A percentile compares a stretch with the other conserved stretches of the same genome.
phyloP scores from a whole-genome alignment of 2,888 invertebrate species.

The Lasioglossum marginatum region DNA sequence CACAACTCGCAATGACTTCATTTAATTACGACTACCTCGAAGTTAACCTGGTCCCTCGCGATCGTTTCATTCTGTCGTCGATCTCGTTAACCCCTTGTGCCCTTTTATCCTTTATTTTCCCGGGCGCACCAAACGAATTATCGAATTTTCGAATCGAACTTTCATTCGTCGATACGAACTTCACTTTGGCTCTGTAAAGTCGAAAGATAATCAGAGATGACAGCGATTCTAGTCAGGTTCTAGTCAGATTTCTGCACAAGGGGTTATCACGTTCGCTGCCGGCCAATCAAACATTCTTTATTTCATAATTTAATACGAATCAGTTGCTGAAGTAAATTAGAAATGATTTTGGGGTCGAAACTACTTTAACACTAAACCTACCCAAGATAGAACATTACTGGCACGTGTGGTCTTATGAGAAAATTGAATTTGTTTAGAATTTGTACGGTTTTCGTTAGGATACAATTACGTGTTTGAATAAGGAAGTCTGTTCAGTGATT shows the following conservation, averaged over 20 bases:
- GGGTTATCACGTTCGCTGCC: background rate
- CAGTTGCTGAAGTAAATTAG: background rate
- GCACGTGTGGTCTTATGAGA: background rate
- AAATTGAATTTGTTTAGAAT: background rate
- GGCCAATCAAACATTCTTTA: background rate
- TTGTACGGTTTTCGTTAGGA: background rate
- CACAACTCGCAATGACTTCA: slow-evolving; percentile 7
- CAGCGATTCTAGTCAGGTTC: background rate
- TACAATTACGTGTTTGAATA: background rate
- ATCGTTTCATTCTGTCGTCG: background rate
- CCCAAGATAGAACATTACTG: background rate
- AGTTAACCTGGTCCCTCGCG: background rate
- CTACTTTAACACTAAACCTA: background rate
- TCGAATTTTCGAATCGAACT: background rate
- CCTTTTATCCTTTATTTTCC: background rate
- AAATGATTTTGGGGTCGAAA: background rate
- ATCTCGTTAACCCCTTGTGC: background rate
- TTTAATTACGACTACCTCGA: slow-evolving; percentile 3
- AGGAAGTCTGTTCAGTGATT: background rate
- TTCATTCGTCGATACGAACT: background rate
- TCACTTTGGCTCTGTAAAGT: background rate
- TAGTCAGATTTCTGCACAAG: background rate
- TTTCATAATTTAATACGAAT: background rate
- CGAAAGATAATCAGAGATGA: background rate
- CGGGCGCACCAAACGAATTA: background rate